phyloP scores from a whole-genome alignment of 1,140 invertebrate species.

The Penaeus vannamei region DNA sequence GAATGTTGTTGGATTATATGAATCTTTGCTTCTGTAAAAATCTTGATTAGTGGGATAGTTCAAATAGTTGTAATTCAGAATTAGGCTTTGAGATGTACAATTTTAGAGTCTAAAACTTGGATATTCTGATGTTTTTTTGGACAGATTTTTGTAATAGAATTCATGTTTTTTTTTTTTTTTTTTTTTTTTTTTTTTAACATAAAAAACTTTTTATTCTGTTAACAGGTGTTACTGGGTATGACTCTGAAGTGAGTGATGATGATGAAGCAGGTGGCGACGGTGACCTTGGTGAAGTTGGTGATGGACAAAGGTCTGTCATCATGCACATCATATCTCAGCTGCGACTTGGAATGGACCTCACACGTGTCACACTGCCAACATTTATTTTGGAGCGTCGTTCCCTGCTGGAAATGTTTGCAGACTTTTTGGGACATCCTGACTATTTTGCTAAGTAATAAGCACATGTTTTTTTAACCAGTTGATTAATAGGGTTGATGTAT shows the following conservation, averaged over 20 bases:
- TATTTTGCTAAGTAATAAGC: conserved; percentile 83
- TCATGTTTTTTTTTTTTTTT: neutral
- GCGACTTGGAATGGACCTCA: conserved; percentile 97
- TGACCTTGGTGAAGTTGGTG: conserved; percentile 68
- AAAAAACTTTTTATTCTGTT: neutral
- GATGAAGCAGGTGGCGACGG: conserved; percentile 71
- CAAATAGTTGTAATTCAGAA: no score
- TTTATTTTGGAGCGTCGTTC: conserved; percentile 94
- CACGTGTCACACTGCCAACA: conserved; percentile 93
- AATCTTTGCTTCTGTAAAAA: neutral
- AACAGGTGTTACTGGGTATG: conserved; percentile 51
- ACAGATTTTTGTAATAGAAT: neutral
- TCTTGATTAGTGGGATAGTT: neutral
- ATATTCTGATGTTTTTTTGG: neutral
- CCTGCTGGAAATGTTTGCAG: conserved; percentile 97
- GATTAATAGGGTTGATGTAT: conserved; percentile 14
- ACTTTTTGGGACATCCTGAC: conserved; percentile 98
- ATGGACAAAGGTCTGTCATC: conserved; percentile 76
- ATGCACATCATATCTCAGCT: conserved; percentile 74
- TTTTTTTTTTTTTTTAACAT: neutral
- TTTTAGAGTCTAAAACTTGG: no score
- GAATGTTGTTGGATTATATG: neutral
- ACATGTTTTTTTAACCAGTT: neutral
- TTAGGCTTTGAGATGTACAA: no score
- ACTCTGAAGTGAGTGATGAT: conserved; percentile 72